A percentile compares a stretch with the other conserved stretches of the same genome.
These are phyloP conservation scores for Drosophila tropicalis DNA, from an alignment of 1,140 invertebrate species.

Conservation along the genomic window DNA sequence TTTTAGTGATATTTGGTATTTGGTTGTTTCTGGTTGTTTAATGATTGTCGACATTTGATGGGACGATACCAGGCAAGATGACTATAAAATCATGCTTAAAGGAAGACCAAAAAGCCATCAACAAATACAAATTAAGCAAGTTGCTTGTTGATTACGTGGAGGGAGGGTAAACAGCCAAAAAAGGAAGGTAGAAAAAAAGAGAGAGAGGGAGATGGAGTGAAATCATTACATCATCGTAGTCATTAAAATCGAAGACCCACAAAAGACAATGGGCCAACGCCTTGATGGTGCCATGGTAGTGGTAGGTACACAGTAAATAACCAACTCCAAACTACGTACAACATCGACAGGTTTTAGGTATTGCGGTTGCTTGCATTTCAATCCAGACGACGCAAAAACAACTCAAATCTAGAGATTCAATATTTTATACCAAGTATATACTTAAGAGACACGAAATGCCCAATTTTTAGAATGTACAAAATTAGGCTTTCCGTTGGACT, in stretches of 20 bases:
- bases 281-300: constrained; percentile 25
- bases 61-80: constrained; percentile 4
- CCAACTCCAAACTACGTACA: background rate
- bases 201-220: background rate
- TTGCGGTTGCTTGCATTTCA: too few relatives aligned
- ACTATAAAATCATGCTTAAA: constrained; percentile 33
- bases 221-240: constrained; percentile 71
- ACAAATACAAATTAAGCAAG: constrained; percentile 47
- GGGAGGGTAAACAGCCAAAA: constrained; percentile 8
- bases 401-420: too few relatives aligned
- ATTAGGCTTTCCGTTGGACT: too few relatives aligned
- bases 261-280: constrained; percentile 60
- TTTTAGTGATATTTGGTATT: background rate
- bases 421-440: too few relatives aligned
- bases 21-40: constrained; percentile 1
- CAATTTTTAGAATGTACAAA: too few relatives aligned
- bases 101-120: constrained; percentile 41
- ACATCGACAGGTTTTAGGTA: constrained; percentile 42
- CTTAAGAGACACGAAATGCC: too few relatives aligned
- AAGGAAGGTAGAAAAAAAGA: background rate
- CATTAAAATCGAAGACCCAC: constrained; percentile 77
- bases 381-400: too few relatives aligned
- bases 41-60: constrained; percentile 12
- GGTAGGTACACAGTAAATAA: constrained; percentile 6
- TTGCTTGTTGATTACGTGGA: constrained; percentile 57